phyloP scores from a whole-genome alignment of 2,797 vertebrate genomes.

The Sciurus vulgaris region DNA sequence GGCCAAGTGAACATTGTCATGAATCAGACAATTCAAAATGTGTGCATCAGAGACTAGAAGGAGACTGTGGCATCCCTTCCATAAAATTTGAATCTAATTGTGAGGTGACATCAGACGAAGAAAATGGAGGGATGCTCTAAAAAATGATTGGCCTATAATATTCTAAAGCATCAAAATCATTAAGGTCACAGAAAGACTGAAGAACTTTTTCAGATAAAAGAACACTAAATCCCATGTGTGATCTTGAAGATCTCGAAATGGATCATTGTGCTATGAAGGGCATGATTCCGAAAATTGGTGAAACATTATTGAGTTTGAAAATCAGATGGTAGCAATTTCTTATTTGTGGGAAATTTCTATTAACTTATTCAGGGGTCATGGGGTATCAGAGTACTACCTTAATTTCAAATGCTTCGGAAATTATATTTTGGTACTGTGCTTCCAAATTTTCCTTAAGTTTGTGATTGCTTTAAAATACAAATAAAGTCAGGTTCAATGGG shows the following conservation, averaged over 20 bases:
- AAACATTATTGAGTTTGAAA: background rate
- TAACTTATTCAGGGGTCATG: background rate
- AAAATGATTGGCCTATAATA: background rate
- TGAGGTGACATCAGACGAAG: background rate
- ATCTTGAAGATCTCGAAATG: background rate
- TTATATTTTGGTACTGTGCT: background rate
- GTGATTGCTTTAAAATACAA: background rate
- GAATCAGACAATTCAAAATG: background rate
- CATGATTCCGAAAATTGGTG: background rate
- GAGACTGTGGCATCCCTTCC: background rate
- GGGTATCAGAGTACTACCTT: background rate
- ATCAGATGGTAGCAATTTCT: background rate
- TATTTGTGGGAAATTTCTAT: background rate
- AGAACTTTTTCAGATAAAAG: background rate
- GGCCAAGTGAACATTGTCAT: background rate
- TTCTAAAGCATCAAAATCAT: background rate
- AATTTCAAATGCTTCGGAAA: background rate
- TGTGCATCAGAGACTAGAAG: background rate
- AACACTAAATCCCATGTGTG: background rate
- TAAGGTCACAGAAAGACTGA: background rate
- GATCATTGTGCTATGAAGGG: background rate
- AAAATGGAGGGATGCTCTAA: background rate
- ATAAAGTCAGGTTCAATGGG: background rate
- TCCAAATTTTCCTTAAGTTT: background rate
- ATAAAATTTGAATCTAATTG: background rate